Evolutionary conservation across 2,888 invertebrate genomes (phyloP).

Genomic region (Chloroclysta siterata): DNA sequence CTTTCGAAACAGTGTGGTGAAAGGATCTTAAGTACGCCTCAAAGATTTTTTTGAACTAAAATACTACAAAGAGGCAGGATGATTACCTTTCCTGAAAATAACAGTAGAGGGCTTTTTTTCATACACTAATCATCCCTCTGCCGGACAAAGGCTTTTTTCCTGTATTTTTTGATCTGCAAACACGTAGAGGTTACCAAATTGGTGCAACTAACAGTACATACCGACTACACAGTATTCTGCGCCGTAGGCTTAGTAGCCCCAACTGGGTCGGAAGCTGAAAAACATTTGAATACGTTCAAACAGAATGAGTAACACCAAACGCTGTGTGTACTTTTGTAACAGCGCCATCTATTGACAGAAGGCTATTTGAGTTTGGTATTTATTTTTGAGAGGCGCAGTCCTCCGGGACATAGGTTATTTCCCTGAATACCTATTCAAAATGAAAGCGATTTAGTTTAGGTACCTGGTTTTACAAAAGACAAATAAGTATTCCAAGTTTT

Average conservation of each 20-base stretch:
- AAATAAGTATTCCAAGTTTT: background rate
- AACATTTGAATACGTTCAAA: constrained; percentile 8
- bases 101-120: too few relatives aligned
- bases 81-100: too few relatives aligned
- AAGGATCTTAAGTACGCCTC: too few relatives aligned
- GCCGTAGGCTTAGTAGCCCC: background rate
- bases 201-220: background rate
- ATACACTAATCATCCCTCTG: too few relatives aligned
- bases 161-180: too few relatives aligned
- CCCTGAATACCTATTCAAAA: background rate
- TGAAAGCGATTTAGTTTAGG: background rate
- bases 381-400: background rate
- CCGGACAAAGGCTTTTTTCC: too few relatives aligned
- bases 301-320: background rate
- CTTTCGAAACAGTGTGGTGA: too few relatives aligned
- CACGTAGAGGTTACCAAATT: background rate
- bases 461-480: background rate
- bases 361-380: constrained; percentile 3
- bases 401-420: background rate
- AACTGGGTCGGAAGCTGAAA: constrained; percentile 3
- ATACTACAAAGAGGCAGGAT: too few relatives aligned
- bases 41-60: too few relatives aligned
- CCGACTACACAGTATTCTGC: background rate
- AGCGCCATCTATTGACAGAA: constrained; percentile 10
- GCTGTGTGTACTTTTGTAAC: constrained; percentile 2